Percentiles rank a stretch among this genome's conserved stretches.
Evolutionary conservation across 2,888 invertebrate genomes (phyloP).

Genomic region (Nymphalis polychloros): DNA sequence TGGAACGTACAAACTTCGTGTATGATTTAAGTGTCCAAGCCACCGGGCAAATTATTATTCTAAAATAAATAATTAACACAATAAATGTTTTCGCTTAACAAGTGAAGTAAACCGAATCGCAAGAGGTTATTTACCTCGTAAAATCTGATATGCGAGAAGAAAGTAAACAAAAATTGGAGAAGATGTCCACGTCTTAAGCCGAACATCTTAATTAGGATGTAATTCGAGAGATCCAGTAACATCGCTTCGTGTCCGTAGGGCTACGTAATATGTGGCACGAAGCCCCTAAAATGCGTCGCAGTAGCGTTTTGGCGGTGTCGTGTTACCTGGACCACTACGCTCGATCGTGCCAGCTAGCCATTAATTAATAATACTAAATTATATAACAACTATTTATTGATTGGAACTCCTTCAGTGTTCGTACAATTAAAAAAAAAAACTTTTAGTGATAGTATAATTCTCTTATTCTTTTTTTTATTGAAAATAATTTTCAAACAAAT

Average conservation of each 20-base stretch:
- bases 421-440: too few relatives aligned
- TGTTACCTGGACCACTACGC: slow-evolving; percentile 51
- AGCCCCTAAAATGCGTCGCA: slow-evolving; percentile 75
- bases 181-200: slow-evolving; percentile 17
- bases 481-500: too few relatives aligned
- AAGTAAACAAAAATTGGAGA: background rate
- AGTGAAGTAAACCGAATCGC: too few relatives aligned
- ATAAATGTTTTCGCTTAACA: too few relatives aligned
- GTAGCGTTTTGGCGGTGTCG: slow-evolving; percentile 77
- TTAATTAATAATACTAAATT: slow-evolving; percentile 30
- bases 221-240: slow-evolving; percentile 56
- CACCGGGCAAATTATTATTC: too few relatives aligned
- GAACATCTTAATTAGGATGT: slow-evolving; percentile 37
- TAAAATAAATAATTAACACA: too few relatives aligned
- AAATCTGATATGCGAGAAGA: too few relatives aligned
- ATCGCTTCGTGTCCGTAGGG: slow-evolving; percentile 48
- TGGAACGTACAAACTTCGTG: too few relatives aligned
- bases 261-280: slow-evolving; percentile 60
- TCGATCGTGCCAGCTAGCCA: slow-evolving; percentile 32
- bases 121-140: background rate
- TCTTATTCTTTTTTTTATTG: too few relatives aligned
- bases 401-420: background rate
- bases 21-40: too few relatives aligned
- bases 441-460: too few relatives aligned
- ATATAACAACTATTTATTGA: background rate